phyloP scores from a whole-genome alignment of 2,888 invertebrate genomes.

The Lepidocyrtoides sp. region DNA sequence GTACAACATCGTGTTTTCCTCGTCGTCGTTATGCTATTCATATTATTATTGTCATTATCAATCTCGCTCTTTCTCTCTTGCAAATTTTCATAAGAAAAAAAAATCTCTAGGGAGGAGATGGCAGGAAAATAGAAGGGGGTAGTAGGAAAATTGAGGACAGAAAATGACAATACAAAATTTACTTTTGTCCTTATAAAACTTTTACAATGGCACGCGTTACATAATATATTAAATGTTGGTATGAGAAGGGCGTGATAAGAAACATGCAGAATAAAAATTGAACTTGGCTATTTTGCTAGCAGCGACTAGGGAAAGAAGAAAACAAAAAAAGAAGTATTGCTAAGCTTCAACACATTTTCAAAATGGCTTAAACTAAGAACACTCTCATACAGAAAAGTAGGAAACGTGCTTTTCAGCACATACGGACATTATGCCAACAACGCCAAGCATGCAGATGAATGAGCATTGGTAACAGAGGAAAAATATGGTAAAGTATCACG shows the following conservation, averaged over 20 bases:
- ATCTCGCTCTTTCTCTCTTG: neutral
- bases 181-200: no score
- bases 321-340: neutral
- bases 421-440: no score
- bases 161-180: neutral
- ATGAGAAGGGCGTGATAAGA: no score
- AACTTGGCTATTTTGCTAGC: neutral
- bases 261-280: neutral
- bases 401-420: no score
- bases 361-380: neutral
- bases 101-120: neutral
- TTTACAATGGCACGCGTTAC: no score
- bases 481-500: neutral
- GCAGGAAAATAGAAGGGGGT: neutral
- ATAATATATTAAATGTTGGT: no score
- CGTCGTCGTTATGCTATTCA: neutral
- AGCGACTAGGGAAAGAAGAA: neutral
- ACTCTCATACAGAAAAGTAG: neutral
- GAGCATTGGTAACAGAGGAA: no score
- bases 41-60: neutral
- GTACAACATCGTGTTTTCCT: no score
- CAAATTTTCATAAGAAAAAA: neutral
- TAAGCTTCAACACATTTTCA: constrained; percentile 11
- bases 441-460: neutral
- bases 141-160: neutral